A percentile compares a stretch with the other conserved stretches of the same genome.
Conservation (phyloP, 2,888 invertebrate genomes). For the Megamerina dolium region DNA sequence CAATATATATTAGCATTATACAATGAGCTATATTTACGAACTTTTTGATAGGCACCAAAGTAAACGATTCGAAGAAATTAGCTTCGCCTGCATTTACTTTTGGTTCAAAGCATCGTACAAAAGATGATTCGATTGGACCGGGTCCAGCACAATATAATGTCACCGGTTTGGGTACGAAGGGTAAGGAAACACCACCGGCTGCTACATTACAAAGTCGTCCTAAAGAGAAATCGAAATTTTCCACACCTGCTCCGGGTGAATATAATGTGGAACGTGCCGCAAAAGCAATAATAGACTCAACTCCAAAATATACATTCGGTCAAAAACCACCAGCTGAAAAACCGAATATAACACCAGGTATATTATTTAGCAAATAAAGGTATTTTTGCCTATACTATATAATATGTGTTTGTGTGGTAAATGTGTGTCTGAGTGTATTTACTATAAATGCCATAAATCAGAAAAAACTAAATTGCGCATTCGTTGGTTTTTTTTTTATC, state of each 20-base stretch:
- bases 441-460: too few relatives aligned
- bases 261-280: conserved; percentile 73
- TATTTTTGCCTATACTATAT: too few relatives aligned
- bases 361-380: too few relatives aligned
- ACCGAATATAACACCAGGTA: conserved; percentile 64
- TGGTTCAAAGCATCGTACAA: conserved; percentile 60
- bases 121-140: conserved; percentile 60
- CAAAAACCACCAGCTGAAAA: conserved; percentile 59
- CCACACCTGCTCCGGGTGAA: conserved; percentile 84
- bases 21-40: background rate
- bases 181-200: conserved; percentile 69
- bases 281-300: conserved; percentile 48
- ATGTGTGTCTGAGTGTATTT: too few relatives aligned
- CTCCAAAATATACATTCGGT: conserved; percentile 71
- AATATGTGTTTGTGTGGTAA: too few relatives aligned
- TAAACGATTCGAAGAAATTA: conserved; percentile 68
- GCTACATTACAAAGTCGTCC: conserved; percentile 73
- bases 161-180: conserved; percentile 77
- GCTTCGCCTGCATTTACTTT: conserved; percentile 80
- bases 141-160: conserved; percentile 89
- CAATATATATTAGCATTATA: background rate
- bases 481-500: too few relatives aligned
- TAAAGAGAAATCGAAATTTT: conserved; percentile 42
- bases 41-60: conserved; percentile 59
- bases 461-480: too few relatives aligned